Conservation (phyloP, 2,888 invertebrate genomes). For the Nysson spinosus region DNA sequence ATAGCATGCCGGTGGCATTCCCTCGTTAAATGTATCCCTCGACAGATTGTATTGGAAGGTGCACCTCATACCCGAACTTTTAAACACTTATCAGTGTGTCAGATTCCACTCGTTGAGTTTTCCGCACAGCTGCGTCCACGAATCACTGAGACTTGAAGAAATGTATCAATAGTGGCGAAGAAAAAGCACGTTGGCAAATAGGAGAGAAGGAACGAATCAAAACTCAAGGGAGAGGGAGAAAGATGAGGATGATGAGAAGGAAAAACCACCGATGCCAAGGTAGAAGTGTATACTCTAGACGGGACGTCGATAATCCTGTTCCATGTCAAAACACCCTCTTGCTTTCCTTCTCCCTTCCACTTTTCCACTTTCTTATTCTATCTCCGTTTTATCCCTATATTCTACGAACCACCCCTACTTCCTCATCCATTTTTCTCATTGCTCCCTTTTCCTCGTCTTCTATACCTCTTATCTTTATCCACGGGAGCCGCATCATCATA, state of each 20-base stretch:
- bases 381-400: constrained; percentile 6
- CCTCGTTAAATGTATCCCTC: background rate
- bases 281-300: constrained; percentile 51
- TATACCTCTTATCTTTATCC: constrained; percentile 40
- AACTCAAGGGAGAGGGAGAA: constrained; percentile 3
- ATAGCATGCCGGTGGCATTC: background rate
- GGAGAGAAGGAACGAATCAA: constrained; percentile 6
- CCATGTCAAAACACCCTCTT: constrained; percentile 37
- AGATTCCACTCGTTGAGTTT: constrained; percentile 47
- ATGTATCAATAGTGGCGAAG: constrained; percentile 45
- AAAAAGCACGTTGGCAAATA: background rate
- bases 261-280: constrained; percentile 32
- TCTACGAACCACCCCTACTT: no score
- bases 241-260: constrained; percentile 21
- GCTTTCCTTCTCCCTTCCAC: background rate
- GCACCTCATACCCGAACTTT: constrained; percentile 13
- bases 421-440: constrained; percentile 20
- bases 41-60: constrained; percentile 2
- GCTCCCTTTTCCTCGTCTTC: constrained; percentile 8
- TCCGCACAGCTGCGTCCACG: constrained; percentile 26
- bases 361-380: constrained; percentile 26
- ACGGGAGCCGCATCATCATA: constrained; percentile 32
- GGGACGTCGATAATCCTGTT: constrained; percentile 63
- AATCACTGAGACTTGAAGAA: constrained; percentile 43
- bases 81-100: constrained; percentile 36